Evolutionary conservation across 2,113 vertebrate species (phyloP).

Genomic region (cat (Felis catus)): DNA sequence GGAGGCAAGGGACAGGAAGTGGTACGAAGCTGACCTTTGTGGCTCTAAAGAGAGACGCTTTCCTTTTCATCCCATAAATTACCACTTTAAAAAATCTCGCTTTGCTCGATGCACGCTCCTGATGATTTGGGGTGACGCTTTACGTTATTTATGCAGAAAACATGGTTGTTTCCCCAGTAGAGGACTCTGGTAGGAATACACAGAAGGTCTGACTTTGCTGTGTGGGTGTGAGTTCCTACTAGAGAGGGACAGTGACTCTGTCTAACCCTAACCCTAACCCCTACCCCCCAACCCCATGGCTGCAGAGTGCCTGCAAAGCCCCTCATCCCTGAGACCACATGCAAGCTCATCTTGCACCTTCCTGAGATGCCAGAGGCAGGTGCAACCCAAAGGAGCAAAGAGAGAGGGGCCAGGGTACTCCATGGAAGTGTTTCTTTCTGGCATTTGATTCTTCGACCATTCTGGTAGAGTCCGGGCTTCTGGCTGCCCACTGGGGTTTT

Average conservation of each 20-base stretch:
- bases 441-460: not conserved
- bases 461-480: not conserved
- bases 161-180: not conserved
- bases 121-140: not conserved
- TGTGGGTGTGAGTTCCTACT: not conserved
- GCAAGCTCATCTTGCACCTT: fast-evolving
- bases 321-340: not conserved
- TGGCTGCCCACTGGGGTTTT: not conserved
- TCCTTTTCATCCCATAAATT: not conserved
- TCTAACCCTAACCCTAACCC: no score
- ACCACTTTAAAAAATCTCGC: not conserved
- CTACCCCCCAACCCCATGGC: no score
- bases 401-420: not conserved
- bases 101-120: not conserved
- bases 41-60: not conserved
- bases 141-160: not conserved
- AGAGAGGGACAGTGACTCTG: not conserved
- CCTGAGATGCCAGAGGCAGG: not conserved
- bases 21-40: not conserved
- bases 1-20: not conserved
- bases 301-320: not conserved
- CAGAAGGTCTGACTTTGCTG: not conserved
- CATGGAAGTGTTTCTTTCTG: not conserved
- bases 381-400: not conserved
- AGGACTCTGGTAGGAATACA: no score